A percentile compares a stretch with the other conserved stretches of the same genome.
phyloP scores from a whole-genome alignment of 2,113 vertebrate genomes.

The Gallinago media region DNA sequence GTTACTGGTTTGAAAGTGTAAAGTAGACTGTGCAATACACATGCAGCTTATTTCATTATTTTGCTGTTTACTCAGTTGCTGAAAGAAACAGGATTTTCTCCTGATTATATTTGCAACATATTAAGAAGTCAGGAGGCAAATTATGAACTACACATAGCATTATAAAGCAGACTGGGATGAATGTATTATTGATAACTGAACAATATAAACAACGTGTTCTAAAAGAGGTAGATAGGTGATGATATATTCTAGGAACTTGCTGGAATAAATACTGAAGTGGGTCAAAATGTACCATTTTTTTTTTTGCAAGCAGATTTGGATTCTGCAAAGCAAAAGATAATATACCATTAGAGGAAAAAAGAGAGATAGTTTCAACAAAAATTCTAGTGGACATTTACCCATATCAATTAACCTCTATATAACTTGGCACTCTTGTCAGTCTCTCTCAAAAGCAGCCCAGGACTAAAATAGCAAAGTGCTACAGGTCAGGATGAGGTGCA shows the following conservation, averaged over 20 bases:
- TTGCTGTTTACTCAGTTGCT: slow-evolving; percentile 6
- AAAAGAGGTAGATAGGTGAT: neutral
- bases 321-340: slow-evolving; percentile 22
- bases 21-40: neutral
- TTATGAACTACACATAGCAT: neutral
- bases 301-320: neutral
- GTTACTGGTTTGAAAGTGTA: neutral
- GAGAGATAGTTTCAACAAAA: slow-evolving; percentile 36
- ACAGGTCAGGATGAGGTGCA: slow-evolving; percentile 61
- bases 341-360: slow-evolving; percentile 36
- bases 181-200: neutral
- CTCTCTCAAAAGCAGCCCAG: slow-evolving; percentile 55
- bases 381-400: slow-evolving; percentile 51
- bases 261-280: neutral
- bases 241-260: neutral
- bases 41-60: neutral
- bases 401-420: slow-evolving; percentile 61
- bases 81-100: slow-evolving; percentile 12
- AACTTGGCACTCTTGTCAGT: slow-evolving; percentile 55
- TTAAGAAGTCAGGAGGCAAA: neutral
- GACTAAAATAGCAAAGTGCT: slow-evolving; percentile 62
- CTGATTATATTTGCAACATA: neutral
- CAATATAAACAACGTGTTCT: neutral
- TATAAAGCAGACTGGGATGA: neutral
- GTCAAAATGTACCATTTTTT: neutral